Evolutionary conservation across 1,140 invertebrate genomes (phyloP).

Genomic region (Bombus polaris): DNA sequence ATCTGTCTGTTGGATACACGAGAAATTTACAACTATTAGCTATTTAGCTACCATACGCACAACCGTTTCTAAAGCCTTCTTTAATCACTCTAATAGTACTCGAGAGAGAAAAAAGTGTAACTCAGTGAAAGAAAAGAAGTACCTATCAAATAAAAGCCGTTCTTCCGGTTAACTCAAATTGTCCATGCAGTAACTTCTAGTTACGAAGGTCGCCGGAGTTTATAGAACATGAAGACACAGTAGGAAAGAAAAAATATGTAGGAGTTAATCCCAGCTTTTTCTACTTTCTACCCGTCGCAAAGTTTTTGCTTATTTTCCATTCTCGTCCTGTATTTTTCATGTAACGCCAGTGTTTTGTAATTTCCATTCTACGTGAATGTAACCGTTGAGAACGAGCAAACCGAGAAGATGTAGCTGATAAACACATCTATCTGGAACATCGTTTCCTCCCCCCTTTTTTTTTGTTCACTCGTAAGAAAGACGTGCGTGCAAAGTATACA

Average conservation of each 20-base stretch:
- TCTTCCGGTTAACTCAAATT: not conserved
- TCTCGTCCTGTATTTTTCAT: not conserved
- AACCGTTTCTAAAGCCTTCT: slow-evolving; percentile 7
- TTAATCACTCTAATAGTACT: not conserved
- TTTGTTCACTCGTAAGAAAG: slow-evolving; percentile 54
- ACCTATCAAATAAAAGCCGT: not conserved
- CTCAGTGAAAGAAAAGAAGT: not conserved
- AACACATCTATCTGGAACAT: slow-evolving; percentile 78
- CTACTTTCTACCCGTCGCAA: not conserved
- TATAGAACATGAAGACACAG: not conserved
- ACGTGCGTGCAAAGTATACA: slow-evolving; percentile 67
- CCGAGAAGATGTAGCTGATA: slow-evolving; percentile 79
- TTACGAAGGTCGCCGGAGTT: not conserved
- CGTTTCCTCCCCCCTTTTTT: slow-evolving; percentile 33
- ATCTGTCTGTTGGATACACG: not conserved
- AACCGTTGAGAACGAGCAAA: slow-evolving; percentile 51
- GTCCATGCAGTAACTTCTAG: not conserved
- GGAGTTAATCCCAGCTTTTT: not conserved
- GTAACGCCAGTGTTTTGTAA: slow-evolving; percentile 17
- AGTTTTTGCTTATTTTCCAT: not conserved
- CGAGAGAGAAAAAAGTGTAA: not conserved
- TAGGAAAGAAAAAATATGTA: slow-evolving; percentile 4
- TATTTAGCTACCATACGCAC: slow-evolving; percentile 34
- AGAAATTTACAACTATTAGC: not conserved
- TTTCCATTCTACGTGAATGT: not conserved